Evolutionary conservation across 2,113 vertebrate species (phyloP).

Genomic region (Solenodon paradoxus): DNA sequence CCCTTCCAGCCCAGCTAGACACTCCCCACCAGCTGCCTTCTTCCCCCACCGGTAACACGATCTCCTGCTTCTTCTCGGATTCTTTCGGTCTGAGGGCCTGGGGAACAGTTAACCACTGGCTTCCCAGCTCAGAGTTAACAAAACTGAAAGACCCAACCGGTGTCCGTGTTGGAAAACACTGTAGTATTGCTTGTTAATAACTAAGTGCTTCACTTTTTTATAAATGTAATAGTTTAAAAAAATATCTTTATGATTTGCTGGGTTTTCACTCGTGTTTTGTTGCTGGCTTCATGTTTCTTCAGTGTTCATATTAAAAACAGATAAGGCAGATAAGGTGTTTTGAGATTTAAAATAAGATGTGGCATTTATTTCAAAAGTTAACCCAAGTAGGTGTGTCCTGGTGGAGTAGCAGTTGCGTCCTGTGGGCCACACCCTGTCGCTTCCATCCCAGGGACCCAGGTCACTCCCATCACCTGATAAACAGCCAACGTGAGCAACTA

Average conservation of each 20-base stretch:
- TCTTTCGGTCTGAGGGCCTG: constrained; percentile 75
- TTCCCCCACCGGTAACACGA: constrained; percentile 83
- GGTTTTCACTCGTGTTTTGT: background rate
- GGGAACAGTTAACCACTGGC: constrained; percentile 80
- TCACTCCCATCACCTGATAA: no score
- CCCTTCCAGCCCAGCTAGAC: constrained; percentile 53
- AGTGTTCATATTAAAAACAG: background rate
- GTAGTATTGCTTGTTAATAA: background rate
- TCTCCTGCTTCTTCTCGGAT: constrained; percentile 81
- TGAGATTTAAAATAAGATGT: constrained; percentile 43
- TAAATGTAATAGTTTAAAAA: constrained; percentile 11
- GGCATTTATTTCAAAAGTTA: constrained; percentile 59
- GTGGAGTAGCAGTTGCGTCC: no score
- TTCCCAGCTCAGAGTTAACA: constrained; percentile 31
- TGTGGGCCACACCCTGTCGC: no score
- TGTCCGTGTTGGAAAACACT: background rate
- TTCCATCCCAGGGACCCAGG: no score
- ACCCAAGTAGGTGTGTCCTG: no score
- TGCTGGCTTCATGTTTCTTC: background rate
- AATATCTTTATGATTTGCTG: constrained; percentile 16
- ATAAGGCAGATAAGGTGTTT: background rate
- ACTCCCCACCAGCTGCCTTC: constrained; percentile 71
- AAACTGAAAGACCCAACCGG: background rate
- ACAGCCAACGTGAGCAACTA: no score
- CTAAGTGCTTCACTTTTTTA: background rate